phyloP scores from a whole-genome alignment of 2,888 invertebrate species.

The Ectobius pallidus region DNA sequence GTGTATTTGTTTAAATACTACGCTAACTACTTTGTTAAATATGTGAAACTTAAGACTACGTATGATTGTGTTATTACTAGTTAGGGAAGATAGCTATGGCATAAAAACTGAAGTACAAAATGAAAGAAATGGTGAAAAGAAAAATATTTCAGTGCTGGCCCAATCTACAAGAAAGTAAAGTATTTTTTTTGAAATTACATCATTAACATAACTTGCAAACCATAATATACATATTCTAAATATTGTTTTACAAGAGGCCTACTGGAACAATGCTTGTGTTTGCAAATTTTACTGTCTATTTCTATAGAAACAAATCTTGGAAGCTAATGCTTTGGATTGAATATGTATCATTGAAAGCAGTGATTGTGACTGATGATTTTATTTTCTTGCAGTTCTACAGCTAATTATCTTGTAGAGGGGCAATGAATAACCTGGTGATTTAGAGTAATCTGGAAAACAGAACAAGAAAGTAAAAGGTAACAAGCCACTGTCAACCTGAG shows the following conservation, averaged over 20 bases:
- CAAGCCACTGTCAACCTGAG: no score
- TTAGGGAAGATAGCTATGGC: neutral
- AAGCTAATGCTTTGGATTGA: no score
- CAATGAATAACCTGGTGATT: no score
- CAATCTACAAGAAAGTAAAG: neutral
- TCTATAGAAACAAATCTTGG: no score
- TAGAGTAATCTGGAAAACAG: no score
- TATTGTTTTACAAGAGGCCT: neutral
- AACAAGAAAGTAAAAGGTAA: no score
- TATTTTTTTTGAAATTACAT: neutral
- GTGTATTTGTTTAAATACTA: constrained; percentile 12
- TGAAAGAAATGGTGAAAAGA: neutral
- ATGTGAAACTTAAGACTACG: neutral
- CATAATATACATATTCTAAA: constrained; percentile 7
- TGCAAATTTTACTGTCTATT: no score
- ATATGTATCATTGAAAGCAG: no score
- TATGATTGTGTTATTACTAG: constrained; percentile 1
- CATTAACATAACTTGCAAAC: neutral
- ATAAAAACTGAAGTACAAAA: constrained; percentile 1
- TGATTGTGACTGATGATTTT: no score
- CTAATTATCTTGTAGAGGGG: no score
- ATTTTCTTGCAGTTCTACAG: no score
- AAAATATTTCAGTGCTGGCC: neutral
- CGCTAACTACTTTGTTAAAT: neutral
- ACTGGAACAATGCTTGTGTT: neutral